Evolutionary conservation across 1,140 invertebrate genomes (phyloP).

Genomic region (Ostrea edulis): DNA sequence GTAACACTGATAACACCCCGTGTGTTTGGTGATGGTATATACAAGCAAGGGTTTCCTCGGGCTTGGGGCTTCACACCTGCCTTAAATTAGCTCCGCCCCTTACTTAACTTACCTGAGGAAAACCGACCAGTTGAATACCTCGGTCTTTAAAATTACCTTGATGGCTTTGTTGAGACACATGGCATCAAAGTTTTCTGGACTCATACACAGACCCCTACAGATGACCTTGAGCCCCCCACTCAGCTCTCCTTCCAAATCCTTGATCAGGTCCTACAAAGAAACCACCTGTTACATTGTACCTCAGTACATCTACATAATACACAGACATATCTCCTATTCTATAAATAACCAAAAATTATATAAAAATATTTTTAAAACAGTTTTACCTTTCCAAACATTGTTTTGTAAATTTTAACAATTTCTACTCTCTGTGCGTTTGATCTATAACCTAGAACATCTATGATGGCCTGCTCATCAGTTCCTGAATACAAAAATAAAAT

Average conservation of each 20-base stretch:
- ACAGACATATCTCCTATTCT: too few species aligned
- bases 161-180: conserved; percentile 78
- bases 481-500: conserved; percentile 76
- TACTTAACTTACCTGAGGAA: too few species aligned
- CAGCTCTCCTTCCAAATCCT: conserved; percentile 72
- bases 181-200: conserved; percentile 78
- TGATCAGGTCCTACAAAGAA: conserved; percentile 67
- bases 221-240: conserved; percentile 73
- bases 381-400: conserved; percentile 91
- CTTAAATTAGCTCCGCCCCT: too few species aligned
- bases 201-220: conserved; percentile 73
- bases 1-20: too few species aligned
- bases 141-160: conserved; percentile 73
- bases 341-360: too few species aligned
- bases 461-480: conserved; percentile 94
- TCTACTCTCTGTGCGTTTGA: conserved; percentile 94
- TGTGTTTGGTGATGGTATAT: too few species aligned
- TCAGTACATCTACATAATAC: too few species aligned
- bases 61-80: too few species aligned
- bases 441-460: conserved; percentile 91
- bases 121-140: too few species aligned
- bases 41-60: too few species aligned
- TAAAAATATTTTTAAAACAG: too few species aligned
- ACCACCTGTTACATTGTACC: neutral
- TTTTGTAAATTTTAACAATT: conserved; percentile 95